Percentiles rank a stretch among this genome's conserved stretches.
Conservation (phyloP, 2,888 invertebrate species). For the Phragmatobia fuliginosa region DNA sequence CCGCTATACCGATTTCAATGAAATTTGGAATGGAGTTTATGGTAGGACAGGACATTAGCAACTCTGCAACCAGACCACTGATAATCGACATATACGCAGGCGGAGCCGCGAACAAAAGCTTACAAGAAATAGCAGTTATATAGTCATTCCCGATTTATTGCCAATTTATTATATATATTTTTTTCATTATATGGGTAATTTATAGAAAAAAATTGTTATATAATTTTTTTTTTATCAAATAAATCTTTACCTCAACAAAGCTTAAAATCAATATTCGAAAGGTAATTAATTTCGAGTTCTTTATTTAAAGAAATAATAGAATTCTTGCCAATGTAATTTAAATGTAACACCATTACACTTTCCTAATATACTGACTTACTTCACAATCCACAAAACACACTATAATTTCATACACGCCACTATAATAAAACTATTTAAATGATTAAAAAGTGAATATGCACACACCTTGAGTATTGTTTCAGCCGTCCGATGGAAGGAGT, state of each 20-base stretch:
- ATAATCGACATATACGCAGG: too few species aligned
- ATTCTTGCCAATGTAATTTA: background rate
- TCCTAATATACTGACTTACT: background rate
- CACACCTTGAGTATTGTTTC: conserved; percentile 80
- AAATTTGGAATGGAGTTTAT: too few species aligned
- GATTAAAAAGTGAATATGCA: conserved; percentile 15
- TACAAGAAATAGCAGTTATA: too few species aligned
- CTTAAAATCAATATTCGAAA: background rate
- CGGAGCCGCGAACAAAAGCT: too few species aligned
- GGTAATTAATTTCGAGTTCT: background rate
- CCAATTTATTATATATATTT: too few species aligned
- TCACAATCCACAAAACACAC: background rate
- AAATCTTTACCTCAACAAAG: background rate
- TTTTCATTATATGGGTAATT: too few species aligned
- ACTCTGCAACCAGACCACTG: too few species aligned
- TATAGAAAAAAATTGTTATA: background rate
- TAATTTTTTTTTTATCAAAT: background rate
- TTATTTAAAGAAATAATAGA: background rate
- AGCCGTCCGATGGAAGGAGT: conserved; percentile 70
- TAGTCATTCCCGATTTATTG: background rate
- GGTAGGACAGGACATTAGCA: too few species aligned
- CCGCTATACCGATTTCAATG: too few species aligned
- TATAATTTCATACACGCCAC: background rate
- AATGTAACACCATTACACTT: background rate
- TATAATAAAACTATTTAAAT: background rate